Conservation (phyloP, 1,140 invertebrate species). For the Acromyrmex charruanus region DNA sequence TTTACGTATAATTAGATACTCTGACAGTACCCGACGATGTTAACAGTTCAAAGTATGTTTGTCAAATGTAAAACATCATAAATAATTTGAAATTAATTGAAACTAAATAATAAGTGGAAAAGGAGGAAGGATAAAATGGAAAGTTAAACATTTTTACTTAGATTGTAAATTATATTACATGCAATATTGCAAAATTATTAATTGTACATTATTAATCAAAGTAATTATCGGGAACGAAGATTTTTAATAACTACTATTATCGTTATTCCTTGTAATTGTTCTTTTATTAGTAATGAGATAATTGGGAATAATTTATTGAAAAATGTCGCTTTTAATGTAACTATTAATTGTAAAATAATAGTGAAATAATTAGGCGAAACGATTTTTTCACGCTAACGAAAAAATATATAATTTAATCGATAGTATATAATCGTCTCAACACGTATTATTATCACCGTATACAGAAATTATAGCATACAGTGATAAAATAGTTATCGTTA, state of each 20-base stretch:
- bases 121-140: too few species aligned
- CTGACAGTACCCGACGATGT: too few species aligned
- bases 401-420: constrained; percentile 10
- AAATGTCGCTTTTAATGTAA: not conserved
- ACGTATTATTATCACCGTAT: constrained; percentile 28
- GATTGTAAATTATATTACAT: not conserved
- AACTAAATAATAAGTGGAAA: too few species aligned
- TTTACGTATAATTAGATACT: too few species aligned
- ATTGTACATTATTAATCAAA: not conserved
- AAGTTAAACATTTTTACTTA: not conserved
- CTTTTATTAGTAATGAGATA: not conserved
- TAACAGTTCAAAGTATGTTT: too few species aligned
- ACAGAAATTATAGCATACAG: constrained; percentile 32
- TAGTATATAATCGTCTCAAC: constrained; percentile 10
- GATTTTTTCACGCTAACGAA: constrained; percentile 3
- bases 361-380: not conserved
- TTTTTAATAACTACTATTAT: not conserved
- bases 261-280: not conserved
- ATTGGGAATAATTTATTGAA: not conserved
- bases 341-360: not conserved
- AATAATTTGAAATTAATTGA: too few species aligned
- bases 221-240: not conserved
- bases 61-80: too few species aligned
- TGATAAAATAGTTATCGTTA: constrained; percentile 32
- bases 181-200: not conserved